A percentile compares a stretch with the other conserved stretches of the same genome.
phyloP scores from a whole-genome alignment of 2,113 vertebrate species.

The Circaetus gallicus region DNA sequence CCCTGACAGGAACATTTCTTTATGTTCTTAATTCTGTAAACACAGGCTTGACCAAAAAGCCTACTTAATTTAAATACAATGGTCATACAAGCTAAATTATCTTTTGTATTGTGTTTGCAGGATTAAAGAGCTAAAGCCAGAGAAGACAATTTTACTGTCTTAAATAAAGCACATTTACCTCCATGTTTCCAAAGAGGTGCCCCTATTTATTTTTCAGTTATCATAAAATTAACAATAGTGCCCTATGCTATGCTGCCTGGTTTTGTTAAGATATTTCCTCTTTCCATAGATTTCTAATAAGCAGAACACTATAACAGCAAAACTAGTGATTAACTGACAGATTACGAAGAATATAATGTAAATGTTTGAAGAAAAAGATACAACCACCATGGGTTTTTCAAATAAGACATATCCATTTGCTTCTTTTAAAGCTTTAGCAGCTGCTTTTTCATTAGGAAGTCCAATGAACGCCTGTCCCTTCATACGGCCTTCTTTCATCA shows the following conservation, averaged over 20 bases:
- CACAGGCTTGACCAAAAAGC: neutral
- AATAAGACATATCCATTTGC: constrained; percentile 91
- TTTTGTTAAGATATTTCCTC: neutral
- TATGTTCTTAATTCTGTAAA: neutral
- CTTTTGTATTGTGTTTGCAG: neutral
- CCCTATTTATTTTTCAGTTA: no score
- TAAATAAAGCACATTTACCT: neutral
- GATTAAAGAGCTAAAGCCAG: neutral
- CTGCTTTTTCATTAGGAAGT: constrained; percentile 90
- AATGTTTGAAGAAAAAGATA: constrained; percentile 85
- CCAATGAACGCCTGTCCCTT: constrained; percentile 97
- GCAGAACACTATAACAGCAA: neutral
- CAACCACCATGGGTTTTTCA: constrained; percentile 94
- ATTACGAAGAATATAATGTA: neutral
- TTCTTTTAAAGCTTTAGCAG: constrained; percentile 91
- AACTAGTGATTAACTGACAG: neutral
- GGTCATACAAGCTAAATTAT: neutral
- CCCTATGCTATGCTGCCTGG: neutral
- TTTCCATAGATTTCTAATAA: neutral
- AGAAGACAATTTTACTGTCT: neutral
- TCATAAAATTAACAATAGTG: neutral
- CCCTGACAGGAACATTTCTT: neutral
- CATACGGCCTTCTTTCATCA: constrained; percentile 99
- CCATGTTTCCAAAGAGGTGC: no score
- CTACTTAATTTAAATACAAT: neutral